Percentiles rank a stretch among this genome's conserved stretches.
These are phyloP conservation scores for Spodoptera littoralis DNA, from an alignment of 2,888 invertebrate species.

Conservation along the genomic window DNA sequence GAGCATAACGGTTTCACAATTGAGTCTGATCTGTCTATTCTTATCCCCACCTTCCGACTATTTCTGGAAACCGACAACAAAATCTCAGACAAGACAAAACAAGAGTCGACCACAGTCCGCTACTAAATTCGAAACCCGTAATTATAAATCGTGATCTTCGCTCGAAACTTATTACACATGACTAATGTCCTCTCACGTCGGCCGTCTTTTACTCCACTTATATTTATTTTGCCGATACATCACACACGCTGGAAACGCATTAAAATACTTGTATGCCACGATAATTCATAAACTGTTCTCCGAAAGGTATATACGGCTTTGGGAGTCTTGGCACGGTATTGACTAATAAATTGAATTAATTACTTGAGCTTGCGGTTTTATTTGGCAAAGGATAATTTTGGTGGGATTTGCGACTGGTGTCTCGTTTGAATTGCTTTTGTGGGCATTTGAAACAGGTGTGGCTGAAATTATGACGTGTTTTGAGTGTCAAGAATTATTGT, in stretches of 20 bases:
- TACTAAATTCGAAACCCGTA: slow-evolving; percentile 53
- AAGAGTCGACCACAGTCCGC: slow-evolving; percentile 34
- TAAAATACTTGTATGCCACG: slow-evolving; percentile 80
- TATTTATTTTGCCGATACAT: slow-evolving; percentile 73
- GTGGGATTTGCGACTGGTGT: slow-evolving; percentile 50
- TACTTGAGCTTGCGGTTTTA: slow-evolving; percentile 59
- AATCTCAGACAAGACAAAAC: slow-evolving; percentile 33
- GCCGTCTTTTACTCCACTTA: slow-evolving; percentile 46
- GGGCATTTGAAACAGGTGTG: slow-evolving; percentile 52
- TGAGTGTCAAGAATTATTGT: slow-evolving; percentile 31
- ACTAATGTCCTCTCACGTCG: slow-evolving; percentile 63
- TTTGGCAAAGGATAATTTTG: slow-evolving; percentile 57
- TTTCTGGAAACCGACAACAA: slow-evolving; percentile 26
- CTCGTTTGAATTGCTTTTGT: slow-evolving; percentile 53
- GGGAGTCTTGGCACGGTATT: slow-evolving; percentile 65
- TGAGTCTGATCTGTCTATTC: slow-evolving; percentile 1
- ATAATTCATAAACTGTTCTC: slow-evolving; percentile 70
- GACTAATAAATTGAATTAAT: slow-evolving; percentile 74
- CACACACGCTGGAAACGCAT: slow-evolving; percentile 71
- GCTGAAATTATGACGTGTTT: slow-evolving; percentile 43
- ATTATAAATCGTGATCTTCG: slow-evolving; percentile 63
- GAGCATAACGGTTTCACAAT: neutral
- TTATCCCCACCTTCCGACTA: slow-evolving; percentile 18
- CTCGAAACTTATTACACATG: slow-evolving; percentile 69
- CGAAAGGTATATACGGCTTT: slow-evolving; percentile 53